Conservation (phyloP, 2,113 vertebrate genomes). For the Mixornis gularis region DNA sequence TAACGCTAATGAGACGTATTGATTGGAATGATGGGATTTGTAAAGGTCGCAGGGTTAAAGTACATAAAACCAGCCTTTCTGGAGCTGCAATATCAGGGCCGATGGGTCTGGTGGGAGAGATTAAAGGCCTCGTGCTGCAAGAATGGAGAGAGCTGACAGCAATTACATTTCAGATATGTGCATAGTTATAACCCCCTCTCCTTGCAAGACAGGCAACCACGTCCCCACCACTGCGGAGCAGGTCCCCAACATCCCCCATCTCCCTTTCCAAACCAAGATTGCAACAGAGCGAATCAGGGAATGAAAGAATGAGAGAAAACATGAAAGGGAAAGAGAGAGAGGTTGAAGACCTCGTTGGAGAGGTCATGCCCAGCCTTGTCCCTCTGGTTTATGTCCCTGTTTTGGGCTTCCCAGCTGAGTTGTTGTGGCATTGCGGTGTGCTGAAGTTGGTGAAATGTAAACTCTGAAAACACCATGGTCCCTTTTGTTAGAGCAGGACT, state of each 20-base stretch:
- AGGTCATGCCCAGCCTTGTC: neutral
- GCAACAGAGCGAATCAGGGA: neutral
- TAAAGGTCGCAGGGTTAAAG: slow-evolving; percentile 74
- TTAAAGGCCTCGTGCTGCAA: slow-evolving; percentile 65
- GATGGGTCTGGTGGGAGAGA: slow-evolving; percentile 71
- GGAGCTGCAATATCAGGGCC: slow-evolving; percentile 69
- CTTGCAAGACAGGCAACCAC: neutral
- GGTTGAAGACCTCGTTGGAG: neutral
- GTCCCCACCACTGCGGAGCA: neutral
- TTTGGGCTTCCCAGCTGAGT: neutral
- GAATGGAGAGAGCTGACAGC: slow-evolving; percentile 67
- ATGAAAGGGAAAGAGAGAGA: neutral
- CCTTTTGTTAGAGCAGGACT: slow-evolving; percentile 47
- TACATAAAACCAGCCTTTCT: slow-evolving; percentile 74
- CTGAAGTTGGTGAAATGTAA: neutral
- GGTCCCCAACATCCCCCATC: neutral
- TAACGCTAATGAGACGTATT: slow-evolving; percentile 76
- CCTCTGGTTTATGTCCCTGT: neutral
- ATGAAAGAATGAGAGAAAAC: neutral
- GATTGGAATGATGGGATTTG: slow-evolving; percentile 76
- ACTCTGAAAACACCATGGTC: neutral
- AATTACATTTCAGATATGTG: slow-evolving; percentile 72
- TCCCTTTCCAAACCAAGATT: neutral
- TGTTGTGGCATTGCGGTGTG: accelerated
- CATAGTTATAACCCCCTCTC: slow-evolving; percentile 37